A percentile compares a stretch with the other conserved stretches of the same genome.
phyloP scores from a whole-genome alignment of 2,888 invertebrate genomes.

The Platynereis dumerilii region DNA sequence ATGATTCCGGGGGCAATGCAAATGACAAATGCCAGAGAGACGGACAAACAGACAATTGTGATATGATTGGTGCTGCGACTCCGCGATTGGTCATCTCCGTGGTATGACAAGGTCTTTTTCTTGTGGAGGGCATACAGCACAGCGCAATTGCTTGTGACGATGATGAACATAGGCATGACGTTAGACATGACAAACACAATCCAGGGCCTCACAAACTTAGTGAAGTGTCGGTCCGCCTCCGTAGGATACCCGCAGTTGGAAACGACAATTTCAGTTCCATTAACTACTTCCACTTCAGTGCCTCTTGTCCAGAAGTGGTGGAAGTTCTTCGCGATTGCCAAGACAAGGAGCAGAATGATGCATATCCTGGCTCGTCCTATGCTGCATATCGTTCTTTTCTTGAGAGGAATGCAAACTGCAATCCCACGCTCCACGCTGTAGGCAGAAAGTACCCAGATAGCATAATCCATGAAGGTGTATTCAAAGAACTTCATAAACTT shows the following conservation, averaged over 20 bases:
- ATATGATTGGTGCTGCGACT: too few species aligned
- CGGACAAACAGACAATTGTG: too few species aligned
- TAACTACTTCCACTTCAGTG: not conserved
- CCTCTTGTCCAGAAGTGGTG: conserved; percentile 4
- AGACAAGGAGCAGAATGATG: not conserved
- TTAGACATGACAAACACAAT: conserved; percentile 3
- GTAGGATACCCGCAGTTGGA: not conserved
- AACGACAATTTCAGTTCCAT: not conserved
- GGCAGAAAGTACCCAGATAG: not conserved
- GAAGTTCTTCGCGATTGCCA: not conserved
- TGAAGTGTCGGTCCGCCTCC: not conserved
- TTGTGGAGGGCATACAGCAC: not conserved
- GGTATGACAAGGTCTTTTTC: not conserved
- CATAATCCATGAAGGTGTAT: conserved; percentile 5
- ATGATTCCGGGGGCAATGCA: too few species aligned
- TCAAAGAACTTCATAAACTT: not conserved
- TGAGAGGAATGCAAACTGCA: not conserved
- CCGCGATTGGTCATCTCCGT: too few species aligned
- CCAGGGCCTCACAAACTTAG: not conserved
- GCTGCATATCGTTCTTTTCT: conserved; percentile 1
- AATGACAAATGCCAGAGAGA: too few species aligned
- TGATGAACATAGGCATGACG: not conserved
- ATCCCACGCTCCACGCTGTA: not conserved
- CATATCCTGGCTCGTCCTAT: not conserved
- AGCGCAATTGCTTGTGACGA: not conserved